These are phyloP conservation scores for Rhopalosiphum maidis DNA, from an alignment of 1,140 invertebrate species.

Conservation along the genomic window DNA sequence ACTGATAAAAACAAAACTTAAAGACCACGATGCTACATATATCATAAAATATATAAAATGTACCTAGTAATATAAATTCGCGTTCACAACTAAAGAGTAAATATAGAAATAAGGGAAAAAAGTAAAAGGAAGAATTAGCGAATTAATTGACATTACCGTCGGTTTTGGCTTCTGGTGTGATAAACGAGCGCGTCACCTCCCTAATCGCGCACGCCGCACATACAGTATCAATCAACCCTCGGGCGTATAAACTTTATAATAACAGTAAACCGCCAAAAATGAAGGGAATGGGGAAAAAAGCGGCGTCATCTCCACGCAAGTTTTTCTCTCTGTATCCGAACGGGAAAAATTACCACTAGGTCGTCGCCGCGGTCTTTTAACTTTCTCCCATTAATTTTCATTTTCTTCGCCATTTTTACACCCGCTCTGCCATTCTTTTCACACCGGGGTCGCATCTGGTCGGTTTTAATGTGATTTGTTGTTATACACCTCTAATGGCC, in stretches of 20 bases:
- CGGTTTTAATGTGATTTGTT: constrained; percentile 57
- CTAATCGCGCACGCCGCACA: constrained; percentile 23
- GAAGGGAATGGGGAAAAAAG: constrained; percentile 39
- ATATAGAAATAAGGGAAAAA: background rate
- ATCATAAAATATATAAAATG: background rate
- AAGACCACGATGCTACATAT: background rate
- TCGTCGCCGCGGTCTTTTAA: constrained; percentile 56
- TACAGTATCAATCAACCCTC: constrained; percentile 50
- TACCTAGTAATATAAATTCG: background rate
- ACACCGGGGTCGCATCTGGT: constrained; percentile 47
- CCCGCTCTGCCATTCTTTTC: background rate
- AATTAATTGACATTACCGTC: constrained; percentile 50
- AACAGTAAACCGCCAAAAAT: constrained; percentile 52
- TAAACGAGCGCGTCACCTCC: constrained; percentile 52
- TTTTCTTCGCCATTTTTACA: constrained; percentile 49
- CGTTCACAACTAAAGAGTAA: background rate
- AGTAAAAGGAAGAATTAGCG: constrained; percentile 35
- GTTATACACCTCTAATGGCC: constrained; percentile 56
- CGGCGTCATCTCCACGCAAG: constrained; percentile 52
- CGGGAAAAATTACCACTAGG: constrained; percentile 52
- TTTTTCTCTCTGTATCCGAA: constrained; percentile 29
- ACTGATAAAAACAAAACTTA: background rate
- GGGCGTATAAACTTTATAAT: constrained; percentile 57
- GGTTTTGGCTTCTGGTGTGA: constrained; percentile 45
- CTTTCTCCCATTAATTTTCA: constrained; percentile 58